Evolutionary conservation across 2,113 vertebrate genomes (phyloP).

Genomic region (Pterophyllum scalare): DNA sequence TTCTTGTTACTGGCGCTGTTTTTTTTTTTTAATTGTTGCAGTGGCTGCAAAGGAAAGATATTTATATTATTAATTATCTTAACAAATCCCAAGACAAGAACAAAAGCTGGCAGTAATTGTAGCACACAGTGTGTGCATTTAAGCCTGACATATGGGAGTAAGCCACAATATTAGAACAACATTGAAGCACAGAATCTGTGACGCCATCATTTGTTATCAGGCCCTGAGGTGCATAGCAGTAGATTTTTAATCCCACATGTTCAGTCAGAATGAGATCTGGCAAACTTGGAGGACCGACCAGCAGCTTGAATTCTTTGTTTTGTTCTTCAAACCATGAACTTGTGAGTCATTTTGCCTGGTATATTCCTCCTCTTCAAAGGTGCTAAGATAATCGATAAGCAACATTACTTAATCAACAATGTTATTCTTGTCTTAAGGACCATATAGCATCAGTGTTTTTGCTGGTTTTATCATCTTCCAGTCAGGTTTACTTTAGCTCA

Average conservation of each 20-base stretch:
- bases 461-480: not conserved
- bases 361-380: too few species aligned
- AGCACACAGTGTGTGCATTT: not conserved
- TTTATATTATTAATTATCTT: rapidly evolving
- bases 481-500: not conserved
- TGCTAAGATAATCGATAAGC: not conserved
- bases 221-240: too few species aligned
- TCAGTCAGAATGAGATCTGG: not conserved
- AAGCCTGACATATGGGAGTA: rapidly evolving
- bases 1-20: not conserved
- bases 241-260: not conserved
- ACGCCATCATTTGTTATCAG: too few species aligned
- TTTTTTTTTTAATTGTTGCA: not conserved
- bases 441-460: not conserved
- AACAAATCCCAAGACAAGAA: not conserved
- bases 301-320: too few species aligned
- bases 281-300: too few species aligned
- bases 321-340: too few species aligned
- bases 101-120: not conserved
- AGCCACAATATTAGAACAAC: not conserved
- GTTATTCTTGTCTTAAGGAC: not conserved
- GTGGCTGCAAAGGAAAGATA: not conserved
- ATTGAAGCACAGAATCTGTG: not conserved
- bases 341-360: too few species aligned
- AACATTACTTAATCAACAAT: not conserved